Evolutionary conservation across 2,113 vertebrate species (phyloP).

Genomic region (human (Homo sapiens)): DNA sequence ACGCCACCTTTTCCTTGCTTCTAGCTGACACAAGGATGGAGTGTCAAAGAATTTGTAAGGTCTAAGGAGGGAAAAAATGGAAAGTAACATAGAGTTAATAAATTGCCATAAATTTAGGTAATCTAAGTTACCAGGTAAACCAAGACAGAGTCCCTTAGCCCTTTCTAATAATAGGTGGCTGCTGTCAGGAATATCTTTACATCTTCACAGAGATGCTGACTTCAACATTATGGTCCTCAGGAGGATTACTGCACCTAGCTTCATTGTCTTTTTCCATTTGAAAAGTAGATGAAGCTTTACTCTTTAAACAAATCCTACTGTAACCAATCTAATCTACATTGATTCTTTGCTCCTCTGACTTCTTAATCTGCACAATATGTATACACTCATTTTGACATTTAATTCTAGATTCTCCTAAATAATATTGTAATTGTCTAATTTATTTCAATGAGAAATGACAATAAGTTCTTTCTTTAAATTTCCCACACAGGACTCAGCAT

Average conservation of each 20-base stretch:
- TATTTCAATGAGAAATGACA: neutral
- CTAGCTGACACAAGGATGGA: neutral
- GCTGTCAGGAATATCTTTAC: neutral
- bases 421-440: neutral
- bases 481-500: neutral
- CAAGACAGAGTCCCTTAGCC: neutral
- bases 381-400: neutral
- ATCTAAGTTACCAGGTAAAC: neutral
- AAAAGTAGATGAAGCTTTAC: neutral
- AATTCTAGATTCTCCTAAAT: conserved; percentile 8
- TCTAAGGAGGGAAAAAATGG: neutral
- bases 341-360: neutral
- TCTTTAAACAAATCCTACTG: neutral
- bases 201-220: neutral
- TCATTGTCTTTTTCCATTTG: neutral
- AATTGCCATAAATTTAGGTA: neutral
- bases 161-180: neutral
- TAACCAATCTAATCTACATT: neutral
- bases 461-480: neutral
- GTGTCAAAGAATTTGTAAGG: neutral
- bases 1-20: neutral
- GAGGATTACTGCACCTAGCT: neutral
- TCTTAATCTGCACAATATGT: neutral
- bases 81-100: neutral
- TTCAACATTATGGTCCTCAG: neutral